phyloP scores from a whole-genome alignment of 2,888 invertebrate genomes.

The Callinectes sapidus region DNA sequence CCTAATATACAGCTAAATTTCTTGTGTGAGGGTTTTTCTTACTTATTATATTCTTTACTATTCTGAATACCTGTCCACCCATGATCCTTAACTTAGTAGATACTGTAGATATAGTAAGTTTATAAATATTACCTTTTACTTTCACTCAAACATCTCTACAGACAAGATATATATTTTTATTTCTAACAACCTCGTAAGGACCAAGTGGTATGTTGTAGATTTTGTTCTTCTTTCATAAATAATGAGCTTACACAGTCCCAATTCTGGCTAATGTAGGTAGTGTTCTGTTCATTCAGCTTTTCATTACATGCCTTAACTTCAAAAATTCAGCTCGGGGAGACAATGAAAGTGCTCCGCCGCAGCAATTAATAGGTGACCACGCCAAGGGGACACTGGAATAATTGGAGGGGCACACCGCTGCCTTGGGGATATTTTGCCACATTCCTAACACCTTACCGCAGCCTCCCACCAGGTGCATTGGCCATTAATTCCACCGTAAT shows the following conservation, averaged over 20 bases:
- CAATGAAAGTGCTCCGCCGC: not conserved
- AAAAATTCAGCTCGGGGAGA: not conserved
- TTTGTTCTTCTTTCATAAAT: no score
- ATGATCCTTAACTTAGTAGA: not conserved
- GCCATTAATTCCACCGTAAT: constrained; percentile 47
- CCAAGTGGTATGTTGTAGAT: no score
- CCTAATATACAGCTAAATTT: not conserved
- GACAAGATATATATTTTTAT: no score
- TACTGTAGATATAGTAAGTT: not conserved
- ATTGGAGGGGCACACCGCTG: not conserved
- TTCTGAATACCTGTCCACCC: not conserved
- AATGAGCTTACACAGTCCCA: not conserved
- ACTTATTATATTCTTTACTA: not conserved
- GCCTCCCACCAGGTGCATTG: constrained; percentile 28
- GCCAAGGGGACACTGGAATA: not conserved
- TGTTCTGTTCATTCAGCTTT: not conserved
- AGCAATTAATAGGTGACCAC: constrained; percentile 12
- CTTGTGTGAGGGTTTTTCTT: not conserved
- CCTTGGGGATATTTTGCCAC: constrained; percentile 20
- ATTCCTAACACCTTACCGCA: constrained; percentile 14
- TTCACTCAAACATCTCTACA: not conserved
- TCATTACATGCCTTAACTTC: not conserved
- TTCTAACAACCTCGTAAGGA: no score
- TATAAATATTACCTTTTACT: not conserved
- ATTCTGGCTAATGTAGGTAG: not conserved